Evolutionary conservation across 1,140 invertebrate species (phyloP), one percentile per base, ranked within the genome.

Genomic region (Rhagoletis zephyria): DNA sequence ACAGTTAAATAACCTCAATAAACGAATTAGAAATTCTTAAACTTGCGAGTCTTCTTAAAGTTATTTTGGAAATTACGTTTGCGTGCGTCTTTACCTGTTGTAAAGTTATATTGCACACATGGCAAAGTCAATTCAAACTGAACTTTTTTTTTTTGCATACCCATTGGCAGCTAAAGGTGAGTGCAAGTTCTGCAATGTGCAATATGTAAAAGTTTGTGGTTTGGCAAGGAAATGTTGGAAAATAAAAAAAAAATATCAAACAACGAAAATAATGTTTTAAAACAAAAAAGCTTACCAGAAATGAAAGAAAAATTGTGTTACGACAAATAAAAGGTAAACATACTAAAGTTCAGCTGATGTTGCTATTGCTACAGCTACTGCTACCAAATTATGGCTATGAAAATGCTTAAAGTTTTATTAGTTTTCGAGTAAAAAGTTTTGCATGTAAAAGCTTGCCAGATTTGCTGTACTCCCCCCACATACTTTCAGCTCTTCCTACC

Each of bases 381-480:
- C n/a, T 81, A 10, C n/a, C 45, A 81, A 81, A 81, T 81, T 81
- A 81, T 81, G 74, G 30, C 74, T 48, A 81, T 56, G 74, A 81
- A 81, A 81, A 81, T 81, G 48, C 48, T 81, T 81, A 81, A 81
- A 81, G 74, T 81, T 81, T 81, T 81, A 81, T 81, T 81, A 81
- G 74, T 81, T 81, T 81, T 81, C 56, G 48, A 14, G 74, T 45
- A 77, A 77, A 81, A 81, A 81, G 48, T 81, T 81, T 81, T 56
- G 48, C 74, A 81, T 81, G 74, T 81, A 74, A 74, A 74, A 74
- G 42, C 70, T 74, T 81, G 45, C 48, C 48, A 81, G 48, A 56
- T 81, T 81, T 81, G 16, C 51, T 81, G 19, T 6, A 81, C 6
- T 67, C 30, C 48, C n/a, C 74, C 1, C 48, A 77, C 45, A 19